Percentiles rank a stretch among this genome's conserved stretches.
phyloP scores from a whole-genome alignment of 2,113 vertebrate genomes.

The Neogale vison region DNA sequence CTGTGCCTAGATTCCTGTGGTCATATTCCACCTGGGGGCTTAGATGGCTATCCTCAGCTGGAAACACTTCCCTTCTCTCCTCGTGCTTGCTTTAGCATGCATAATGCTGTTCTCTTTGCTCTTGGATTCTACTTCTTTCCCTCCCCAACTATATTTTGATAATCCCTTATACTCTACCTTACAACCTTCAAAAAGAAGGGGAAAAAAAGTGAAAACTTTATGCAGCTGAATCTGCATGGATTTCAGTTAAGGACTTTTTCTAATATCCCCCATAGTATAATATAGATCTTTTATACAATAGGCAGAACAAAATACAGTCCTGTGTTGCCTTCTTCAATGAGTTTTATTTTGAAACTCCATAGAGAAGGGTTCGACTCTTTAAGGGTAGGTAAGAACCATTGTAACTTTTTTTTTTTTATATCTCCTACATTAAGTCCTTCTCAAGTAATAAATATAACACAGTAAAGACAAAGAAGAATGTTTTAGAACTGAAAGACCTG shows the following conservation, averaged over 20 bases:
- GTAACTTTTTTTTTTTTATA: neutral
- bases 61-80: neutral
- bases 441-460: neutral
- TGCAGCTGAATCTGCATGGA: neutral
- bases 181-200: neutral
- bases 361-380: neutral
- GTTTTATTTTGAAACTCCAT: neutral
- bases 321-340: neutral
- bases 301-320: neutral
- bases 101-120: neutral
- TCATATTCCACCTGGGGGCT: neutral
- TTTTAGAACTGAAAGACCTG: neutral
- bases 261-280: neutral
- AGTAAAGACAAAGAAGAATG: neutral
- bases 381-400: neutral
- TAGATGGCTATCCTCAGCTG: neutral
- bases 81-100: neutral
- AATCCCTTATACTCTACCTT: neutral
- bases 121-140: neutral
- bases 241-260: neutral
- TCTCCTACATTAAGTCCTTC: neutral
- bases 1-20: fast-evolving
- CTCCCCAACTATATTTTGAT: neutral
- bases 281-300: neutral
- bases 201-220: neutral